Base-by-base conservation (phyloP, 2,113 vertebrate genomes). In the Triplophysa dalaica region DNA sequence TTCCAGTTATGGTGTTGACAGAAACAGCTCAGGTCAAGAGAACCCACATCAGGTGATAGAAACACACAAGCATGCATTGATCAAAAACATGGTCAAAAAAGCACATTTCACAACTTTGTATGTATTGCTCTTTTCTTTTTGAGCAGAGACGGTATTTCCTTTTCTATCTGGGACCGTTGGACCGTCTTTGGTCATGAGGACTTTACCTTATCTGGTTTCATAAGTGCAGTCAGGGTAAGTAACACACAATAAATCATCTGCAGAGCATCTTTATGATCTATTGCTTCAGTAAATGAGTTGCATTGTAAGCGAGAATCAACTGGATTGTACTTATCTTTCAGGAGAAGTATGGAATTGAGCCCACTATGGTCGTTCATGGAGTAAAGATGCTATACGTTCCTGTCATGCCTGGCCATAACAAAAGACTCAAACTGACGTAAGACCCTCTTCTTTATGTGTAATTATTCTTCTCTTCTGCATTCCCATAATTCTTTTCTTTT, bases 371-470 rank as follows among this genome's bases (percentile, higher is more conserved):
- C 12, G 95, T 99, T 10, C 95, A 99, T 29, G 97, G 97, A 76
- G 98, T 99, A 75, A 99, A 99, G 91, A 99, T 99, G 98, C 93
- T 99, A 0, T 99, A 98, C 84, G 97, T 99, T 82, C 98, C 98
- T 77, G 92, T 98, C 85, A 97, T 99, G 95, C 98, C 98, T 1
- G 98, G 98, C 78, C 98, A 99, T 64, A 94, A 93, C 67, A 99
- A 99, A 91, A 94, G 97, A 87, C 90, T 99, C 58, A 99, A 99
- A 79, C 87, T 98, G 83, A 98, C 97, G 97, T 98, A 91, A 96
- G 95, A 92, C 64, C 16, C 26, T 38, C 86, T 82, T 43, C 22
- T 26, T 45, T 45, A 12, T 10, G 11, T 12, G 12, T 12, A 45
- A 9, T 12, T 45, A 2, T 45, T 45, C 43, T 45, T 70, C 7